A percentile compares a stretch with the other conserved stretches of the same genome.
Conservation (phyloP, 2,113 vertebrate species). For the Solea senegalensis region DNA sequence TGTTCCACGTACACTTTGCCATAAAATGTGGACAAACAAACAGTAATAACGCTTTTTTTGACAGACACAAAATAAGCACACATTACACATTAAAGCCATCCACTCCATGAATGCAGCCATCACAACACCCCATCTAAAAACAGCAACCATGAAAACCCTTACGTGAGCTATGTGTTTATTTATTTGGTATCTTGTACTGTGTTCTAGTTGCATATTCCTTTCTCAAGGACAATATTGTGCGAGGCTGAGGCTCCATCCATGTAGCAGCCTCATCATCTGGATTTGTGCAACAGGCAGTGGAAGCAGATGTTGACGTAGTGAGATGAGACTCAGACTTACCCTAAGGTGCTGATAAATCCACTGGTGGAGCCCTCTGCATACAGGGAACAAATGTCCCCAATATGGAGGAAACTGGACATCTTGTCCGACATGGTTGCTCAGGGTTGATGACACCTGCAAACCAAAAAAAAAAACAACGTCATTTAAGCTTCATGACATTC, state of each 20-base stretch:
- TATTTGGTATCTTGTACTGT: conserved; percentile 1
- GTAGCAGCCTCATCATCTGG: background rate
- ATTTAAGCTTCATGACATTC: background rate
- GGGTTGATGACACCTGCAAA: conserved; percentile 74
- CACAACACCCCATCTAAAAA: background rate
- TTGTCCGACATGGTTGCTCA: conserved; percentile 94
- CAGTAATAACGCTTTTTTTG: background rate
- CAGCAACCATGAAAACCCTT: background rate
- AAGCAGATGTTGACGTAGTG: too few relatives aligned
- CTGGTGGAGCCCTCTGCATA: conserved; percentile 97
- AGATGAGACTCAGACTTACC: conserved; percentile 81
- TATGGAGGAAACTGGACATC: conserved; percentile 99
- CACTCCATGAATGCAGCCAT: background rate
- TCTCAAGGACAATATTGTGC: background rate
- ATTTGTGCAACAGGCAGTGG: background rate
- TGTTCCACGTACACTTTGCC: background rate
- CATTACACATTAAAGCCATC: conserved; percentile 1
- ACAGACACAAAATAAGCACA: background rate
- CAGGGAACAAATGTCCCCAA: conserved; percentile 98
- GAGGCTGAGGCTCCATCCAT: background rate
- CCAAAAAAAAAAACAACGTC: conserved; percentile 3
- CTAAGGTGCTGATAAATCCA: conserved; percentile 99
- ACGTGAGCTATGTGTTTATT: background rate
- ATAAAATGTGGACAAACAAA: background rate
- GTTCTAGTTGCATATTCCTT: background rate